Conservation (phyloP, 2,888 invertebrate species). For the Pseudococcus jackbeardsleyi region DNA sequence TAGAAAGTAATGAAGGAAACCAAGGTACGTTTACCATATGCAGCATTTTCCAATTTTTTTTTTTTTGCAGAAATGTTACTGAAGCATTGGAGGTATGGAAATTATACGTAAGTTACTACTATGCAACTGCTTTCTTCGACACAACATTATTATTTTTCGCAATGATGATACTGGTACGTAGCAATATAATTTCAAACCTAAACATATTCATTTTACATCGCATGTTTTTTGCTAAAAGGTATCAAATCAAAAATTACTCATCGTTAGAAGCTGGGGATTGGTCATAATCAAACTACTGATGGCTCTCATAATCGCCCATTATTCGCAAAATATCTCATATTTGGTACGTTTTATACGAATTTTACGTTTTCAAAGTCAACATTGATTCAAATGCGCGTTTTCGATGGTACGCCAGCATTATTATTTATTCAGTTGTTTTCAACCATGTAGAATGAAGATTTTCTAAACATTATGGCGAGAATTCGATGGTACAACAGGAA, state of each 20-base stretch:
- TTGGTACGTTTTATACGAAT: background rate
- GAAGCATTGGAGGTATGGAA: too few relatives aligned
- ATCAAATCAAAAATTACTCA: background rate
- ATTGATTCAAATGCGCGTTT: too few relatives aligned
- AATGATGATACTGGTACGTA: background rate
- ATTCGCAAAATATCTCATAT: background rate
- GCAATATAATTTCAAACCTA: background rate
- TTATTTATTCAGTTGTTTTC: too few relatives aligned
- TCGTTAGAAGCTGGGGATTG: background rate
- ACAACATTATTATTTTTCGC: too few relatives aligned
- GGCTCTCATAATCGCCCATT: background rate
- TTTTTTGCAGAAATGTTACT: too few relatives aligned
- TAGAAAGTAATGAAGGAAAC: too few relatives aligned
- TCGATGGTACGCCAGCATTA: background rate
- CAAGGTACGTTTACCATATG: too few relatives aligned
- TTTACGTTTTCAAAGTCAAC: too few relatives aligned
- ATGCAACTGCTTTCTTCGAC: too few relatives aligned
- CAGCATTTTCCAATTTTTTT: too few relatives aligned
- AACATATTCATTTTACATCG: background rate
- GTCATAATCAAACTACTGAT: background rate
- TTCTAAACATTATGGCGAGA: background rate
- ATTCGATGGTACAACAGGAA: slow-evolving; percentile 1
- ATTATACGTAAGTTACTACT: too few relatives aligned
- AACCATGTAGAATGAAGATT: background rate
- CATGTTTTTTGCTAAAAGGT: background rate